Evolutionary conservation across 53 echinoderm and acorn worm species (phyloP).

Genomic region (Henricia sp.): DNA sequence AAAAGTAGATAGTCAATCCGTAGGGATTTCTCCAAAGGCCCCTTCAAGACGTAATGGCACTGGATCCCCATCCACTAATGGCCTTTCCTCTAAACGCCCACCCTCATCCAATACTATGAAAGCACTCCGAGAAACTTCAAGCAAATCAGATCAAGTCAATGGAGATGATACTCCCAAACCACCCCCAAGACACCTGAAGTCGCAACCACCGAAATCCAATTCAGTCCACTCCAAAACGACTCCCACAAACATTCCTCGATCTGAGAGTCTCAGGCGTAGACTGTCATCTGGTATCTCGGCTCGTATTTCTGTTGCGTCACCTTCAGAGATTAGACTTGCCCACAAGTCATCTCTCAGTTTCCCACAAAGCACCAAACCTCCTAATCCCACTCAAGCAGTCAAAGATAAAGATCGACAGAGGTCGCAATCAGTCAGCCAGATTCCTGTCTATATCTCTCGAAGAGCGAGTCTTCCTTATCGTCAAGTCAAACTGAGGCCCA

Average conservation of each 20-base stretch:
- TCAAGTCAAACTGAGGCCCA: conserved; percentile 32
- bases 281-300: not conserved
- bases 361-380: not conserved
- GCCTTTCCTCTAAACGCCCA: not conserved
- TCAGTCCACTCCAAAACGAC: conserved; percentile 5
- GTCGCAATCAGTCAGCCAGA: conserved; percentile 40
- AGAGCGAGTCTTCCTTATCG: conserved; percentile 20
- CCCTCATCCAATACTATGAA: not conserved
- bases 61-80: not conserved
- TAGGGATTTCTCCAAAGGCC: conserved; percentile 16
- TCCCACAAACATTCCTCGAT: conserved; percentile 3
- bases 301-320: not conserved
- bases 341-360: conserved; percentile 17
- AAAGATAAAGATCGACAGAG: not conserved
- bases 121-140: not conserved
- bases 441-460: conserved; percentile 8
- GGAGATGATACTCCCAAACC: conserved; percentile 3
- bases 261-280: conserved; percentile 7
- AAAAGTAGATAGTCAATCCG: not conserved
- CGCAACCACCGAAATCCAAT: not conserved
- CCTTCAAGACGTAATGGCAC: conserved; percentile 20
- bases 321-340: not conserved
- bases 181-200: conserved; percentile 14
- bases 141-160: not conserved
- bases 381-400: not conserved